phyloP scores from a whole-genome alignment of 2,888 invertebrate species.

The Morinoia aosen region DNA sequence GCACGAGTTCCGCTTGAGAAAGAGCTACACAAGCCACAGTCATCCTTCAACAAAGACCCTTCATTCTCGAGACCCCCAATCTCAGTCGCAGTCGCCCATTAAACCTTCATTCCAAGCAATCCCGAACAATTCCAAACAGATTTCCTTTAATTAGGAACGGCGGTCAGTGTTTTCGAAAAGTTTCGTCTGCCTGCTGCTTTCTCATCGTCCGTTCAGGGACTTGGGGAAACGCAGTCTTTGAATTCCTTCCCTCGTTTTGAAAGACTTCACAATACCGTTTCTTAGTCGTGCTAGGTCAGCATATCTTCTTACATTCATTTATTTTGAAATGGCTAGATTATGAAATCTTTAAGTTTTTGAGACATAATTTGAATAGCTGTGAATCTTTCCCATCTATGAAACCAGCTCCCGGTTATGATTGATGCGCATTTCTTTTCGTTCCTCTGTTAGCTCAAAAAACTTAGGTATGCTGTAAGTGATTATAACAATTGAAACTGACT shows the following conservation, averaged over 20 bases:
- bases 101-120: slow-evolving; percentile 29
- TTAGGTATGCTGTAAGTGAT: background rate
- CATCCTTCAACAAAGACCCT: background rate
- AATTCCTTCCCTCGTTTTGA: background rate
- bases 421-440: background rate
- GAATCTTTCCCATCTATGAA: background rate
- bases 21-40: background rate
- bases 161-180: slow-evolving; percentile 10
- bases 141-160: slow-evolving; percentile 37
- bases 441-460: background rate
- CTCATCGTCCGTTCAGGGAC: background rate
- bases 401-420: background rate
- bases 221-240: background rate
- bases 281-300: too few relatives aligned
- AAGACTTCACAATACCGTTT: too few relatives aligned
- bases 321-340: background rate
- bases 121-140: slow-evolving; percentile 48
- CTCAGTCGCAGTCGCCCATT: background rate
- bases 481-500: background rate
- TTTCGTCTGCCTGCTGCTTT: slow-evolving; percentile 1
- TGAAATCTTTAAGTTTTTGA: background rate
- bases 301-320: background rate
- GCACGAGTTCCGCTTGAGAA: background rate
- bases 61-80: background rate
- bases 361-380: background rate